Evolutionary conservation across 35 echinoderm and acorn worm genomes (phyloP).

Genomic region (Apostichopus californicus): DNA sequence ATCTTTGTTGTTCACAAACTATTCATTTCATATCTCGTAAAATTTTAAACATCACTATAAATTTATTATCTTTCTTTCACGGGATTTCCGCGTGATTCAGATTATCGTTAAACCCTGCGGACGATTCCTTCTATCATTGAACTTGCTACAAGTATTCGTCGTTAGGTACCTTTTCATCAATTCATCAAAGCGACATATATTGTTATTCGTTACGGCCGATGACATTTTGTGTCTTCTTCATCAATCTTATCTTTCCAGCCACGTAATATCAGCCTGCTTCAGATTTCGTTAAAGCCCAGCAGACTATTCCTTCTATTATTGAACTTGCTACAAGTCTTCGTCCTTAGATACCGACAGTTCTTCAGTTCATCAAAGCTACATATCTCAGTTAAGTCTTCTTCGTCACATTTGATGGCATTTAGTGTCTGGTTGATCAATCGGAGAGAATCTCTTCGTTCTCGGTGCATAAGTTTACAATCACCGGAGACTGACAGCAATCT

Average conservation of each 20-base stretch:
- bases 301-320: slow-evolving; percentile 34
- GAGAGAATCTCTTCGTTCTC: slow-evolving; percentile 24
- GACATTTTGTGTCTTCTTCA: slow-evolving; percentile 24
- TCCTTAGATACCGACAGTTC: slow-evolving; percentile 47
- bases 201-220: neutral
- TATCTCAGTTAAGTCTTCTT: slow-evolving; percentile 38
- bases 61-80: too few species aligned
- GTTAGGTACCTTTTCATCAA: slow-evolving; percentile 25
- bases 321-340: neutral
- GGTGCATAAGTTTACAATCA: neutral
- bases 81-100: neutral
- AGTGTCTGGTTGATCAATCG: slow-evolving; percentile 37
- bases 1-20: too few species aligned
- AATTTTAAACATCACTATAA: too few species aligned
- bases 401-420: neutral
- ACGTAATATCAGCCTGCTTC: neutral
- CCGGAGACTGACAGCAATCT: neutral
- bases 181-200: slow-evolving; percentile 36
- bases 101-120: slow-evolving; percentile 34
- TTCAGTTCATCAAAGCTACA: slow-evolving; percentile 33
- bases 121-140: slow-evolving; percentile 14
- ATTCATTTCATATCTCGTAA: too few species aligned
- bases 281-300: slow-evolving; percentile 55
- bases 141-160: neutral
- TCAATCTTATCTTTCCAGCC: neutral